These are phyloP conservation scores for Pycnonotus jocosus DNA, from an alignment of 2,113 vertebrate species.

Conservation along the genomic window DNA sequence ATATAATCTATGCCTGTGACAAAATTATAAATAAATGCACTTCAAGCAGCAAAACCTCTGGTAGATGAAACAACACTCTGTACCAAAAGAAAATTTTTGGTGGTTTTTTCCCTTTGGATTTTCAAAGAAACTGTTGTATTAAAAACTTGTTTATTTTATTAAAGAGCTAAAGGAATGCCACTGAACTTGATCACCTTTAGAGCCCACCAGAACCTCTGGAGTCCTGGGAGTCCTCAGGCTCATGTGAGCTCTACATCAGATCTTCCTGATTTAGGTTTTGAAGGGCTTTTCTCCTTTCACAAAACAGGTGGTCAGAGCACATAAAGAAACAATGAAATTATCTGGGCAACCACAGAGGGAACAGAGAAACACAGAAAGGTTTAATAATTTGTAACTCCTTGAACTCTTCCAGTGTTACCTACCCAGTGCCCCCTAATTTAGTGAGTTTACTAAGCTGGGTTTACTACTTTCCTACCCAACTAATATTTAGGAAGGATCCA, in stretches of 20 bases:
- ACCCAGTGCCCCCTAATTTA: background rate
- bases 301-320: background rate
- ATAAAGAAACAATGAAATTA: background rate
- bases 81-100: background rate
- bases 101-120: background rate
- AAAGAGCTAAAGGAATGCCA: background rate
- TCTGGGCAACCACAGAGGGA: background rate
- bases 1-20: background rate
- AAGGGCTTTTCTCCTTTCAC: background rate
- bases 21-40: background rate
- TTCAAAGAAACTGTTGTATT: background rate
- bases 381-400: background rate
- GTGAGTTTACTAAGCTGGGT: background rate
- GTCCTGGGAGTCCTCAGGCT: background rate
- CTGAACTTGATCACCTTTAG: background rate
- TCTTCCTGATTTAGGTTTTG: background rate
- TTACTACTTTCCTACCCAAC: background rate
- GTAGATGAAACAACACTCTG: background rate
- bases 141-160: background rate
- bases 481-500: background rate
- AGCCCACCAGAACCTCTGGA: background rate
- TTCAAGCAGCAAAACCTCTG: background rate
- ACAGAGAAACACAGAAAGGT: background rate
- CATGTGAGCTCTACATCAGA: fast-evolving
- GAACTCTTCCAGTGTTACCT: background rate